phyloP scores from a whole-genome alignment of 2,888 invertebrate species.

The Melipona beecheii region DNA sequence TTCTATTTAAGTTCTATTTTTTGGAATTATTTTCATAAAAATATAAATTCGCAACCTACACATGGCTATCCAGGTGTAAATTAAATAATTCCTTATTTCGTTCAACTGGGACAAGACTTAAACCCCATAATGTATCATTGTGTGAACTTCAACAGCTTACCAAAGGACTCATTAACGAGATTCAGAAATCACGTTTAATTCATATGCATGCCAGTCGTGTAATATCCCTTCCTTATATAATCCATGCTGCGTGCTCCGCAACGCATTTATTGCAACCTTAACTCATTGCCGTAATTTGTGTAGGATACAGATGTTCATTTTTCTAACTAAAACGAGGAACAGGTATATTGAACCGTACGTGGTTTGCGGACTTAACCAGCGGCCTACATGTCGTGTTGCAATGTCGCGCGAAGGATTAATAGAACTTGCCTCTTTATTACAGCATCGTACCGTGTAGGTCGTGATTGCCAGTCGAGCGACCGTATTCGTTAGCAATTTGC shows the following conservation, averaged over 20 bases:
- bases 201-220: neutral
- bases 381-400: constrained; percentile 62
- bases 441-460: constrained; percentile 54
- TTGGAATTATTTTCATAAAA: no score
- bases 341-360: constrained; percentile 46
- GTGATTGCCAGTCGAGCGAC: constrained; percentile 36
- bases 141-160: neutral
- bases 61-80: no score
- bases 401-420: constrained; percentile 53
- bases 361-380: constrained; percentile 28
- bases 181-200: constrained; percentile 18
- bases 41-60: no score
- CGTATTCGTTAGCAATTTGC: constrained; percentile 33
- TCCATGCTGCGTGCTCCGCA: neutral
- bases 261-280: constrained; percentile 19
- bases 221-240: constrained; percentile 9
- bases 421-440: constrained; percentile 49
- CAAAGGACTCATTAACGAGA: constrained; percentile 14
- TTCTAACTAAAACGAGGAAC: constrained; percentile 33
- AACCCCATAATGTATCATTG: neutral
- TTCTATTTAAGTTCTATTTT: no score
- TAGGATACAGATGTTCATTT: constrained; percentile 53
- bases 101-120: neutral
- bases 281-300: constrained; percentile 38
- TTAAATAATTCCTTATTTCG: neutral